These are phyloP conservation scores for Capreolus pygargus DNA, from an alignment of 2,113 vertebrate genomes.

Conservation along the genomic window DNA sequence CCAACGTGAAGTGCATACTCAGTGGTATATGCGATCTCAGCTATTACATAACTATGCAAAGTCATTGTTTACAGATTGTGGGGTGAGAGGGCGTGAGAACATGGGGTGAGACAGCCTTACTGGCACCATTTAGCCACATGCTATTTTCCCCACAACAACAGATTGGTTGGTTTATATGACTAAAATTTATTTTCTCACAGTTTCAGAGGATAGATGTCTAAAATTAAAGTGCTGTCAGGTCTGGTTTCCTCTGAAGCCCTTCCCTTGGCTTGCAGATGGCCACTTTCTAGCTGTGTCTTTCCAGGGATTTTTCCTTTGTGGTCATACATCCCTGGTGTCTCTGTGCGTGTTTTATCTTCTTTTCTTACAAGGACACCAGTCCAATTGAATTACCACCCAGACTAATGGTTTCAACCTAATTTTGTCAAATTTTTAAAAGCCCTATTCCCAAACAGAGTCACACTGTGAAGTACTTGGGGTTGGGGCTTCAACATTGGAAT, in stretches of 20 bases:
- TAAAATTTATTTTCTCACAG: background rate
- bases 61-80: background rate
- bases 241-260: background rate
- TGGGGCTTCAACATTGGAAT: background rate
- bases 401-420: background rate
- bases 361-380: background rate
- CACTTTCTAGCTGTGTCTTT: background rate
- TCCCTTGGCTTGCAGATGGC: background rate
- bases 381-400: background rate
- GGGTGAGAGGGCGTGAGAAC: background rate
- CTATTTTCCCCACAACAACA: background rate
- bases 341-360: background rate
- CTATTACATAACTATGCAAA: background rate
- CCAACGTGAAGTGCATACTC: background rate
- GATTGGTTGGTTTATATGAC: background rate
- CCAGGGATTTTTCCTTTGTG: background rate
- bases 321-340: background rate
- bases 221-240: background rate
- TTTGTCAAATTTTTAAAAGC: background rate
- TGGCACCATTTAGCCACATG: background rate
- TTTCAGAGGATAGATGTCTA: background rate
- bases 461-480: background rate
- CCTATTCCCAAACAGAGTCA: background rate
- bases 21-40: background rate
- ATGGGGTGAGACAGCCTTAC: background rate